Evolutionary conservation across 2,888 invertebrate genomes (phyloP).

Genomic region (Thelaira solivaga): DNA sequence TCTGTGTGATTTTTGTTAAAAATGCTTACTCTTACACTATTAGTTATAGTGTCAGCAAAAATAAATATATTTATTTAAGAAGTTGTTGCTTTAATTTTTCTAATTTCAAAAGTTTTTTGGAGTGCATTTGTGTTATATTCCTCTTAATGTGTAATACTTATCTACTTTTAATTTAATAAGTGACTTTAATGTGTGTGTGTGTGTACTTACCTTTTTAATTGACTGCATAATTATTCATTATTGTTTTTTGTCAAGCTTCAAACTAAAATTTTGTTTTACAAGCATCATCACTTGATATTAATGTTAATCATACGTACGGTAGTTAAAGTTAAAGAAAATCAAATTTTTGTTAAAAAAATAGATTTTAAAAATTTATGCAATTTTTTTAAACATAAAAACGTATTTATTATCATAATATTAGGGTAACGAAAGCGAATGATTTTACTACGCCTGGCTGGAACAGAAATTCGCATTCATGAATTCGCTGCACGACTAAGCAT

Average conservation of each 20-base stretch:
- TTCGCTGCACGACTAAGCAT: too few species aligned
- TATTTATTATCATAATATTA: too few species aligned
- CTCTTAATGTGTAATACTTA: too few species aligned
- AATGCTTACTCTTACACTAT: neutral
- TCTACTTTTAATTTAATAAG: neutral
- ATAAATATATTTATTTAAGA: constrained; percentile 6
- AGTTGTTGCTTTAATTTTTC: neutral
- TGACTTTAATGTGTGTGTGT: constrained; percentile 13
- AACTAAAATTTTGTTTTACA: neutral
- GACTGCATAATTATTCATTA: constrained; percentile 21
- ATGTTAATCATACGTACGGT: constrained; percentile 40
- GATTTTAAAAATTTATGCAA: too few species aligned
- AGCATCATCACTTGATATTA: constrained; percentile 6
- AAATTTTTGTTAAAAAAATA: neutral
- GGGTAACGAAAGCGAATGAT: too few species aligned
- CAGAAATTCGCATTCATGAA: too few species aligned
- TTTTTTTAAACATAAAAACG: too few species aligned
- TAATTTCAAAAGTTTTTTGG: neutral
- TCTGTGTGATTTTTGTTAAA: neutral
- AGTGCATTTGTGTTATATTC: neutral
- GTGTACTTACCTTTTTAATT: constrained; percentile 48
- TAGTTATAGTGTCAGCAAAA: neutral
- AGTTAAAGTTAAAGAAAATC: neutral
- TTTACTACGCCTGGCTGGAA: too few species aligned
- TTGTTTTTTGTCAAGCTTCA: neutral